phyloP scores from a whole-genome alignment of 2,888 invertebrate genomes.

The Rhabditoides inermis region DNA sequence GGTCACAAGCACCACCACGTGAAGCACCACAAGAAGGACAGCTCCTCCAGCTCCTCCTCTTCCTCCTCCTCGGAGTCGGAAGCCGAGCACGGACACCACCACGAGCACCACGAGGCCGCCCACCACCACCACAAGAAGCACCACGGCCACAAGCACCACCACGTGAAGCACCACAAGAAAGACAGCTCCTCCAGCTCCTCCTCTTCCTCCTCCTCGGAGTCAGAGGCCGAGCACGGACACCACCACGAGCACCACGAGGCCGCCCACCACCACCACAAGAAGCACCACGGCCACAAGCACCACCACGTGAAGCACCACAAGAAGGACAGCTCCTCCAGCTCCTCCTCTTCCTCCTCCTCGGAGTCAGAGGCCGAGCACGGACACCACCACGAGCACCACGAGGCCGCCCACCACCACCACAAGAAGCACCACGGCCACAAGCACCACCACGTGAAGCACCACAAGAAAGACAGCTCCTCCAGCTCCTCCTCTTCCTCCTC shows the following conservation, averaged over 20 bases:
- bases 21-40: too few relatives aligned
- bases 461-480: background rate
- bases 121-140: too few relatives aligned
- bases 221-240: background rate
- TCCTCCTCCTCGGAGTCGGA: too few relatives aligned
- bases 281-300: too few relatives aligned
- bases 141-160: too few relatives aligned
- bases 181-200: background rate
- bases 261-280: background rate
- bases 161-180: background rate
- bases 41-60: too few relatives aligned
- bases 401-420: background rate
- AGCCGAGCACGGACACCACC: too few relatives aligned
- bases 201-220: background rate
- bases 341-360: background rate
- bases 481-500: too few relatives aligned
- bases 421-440: background rate
- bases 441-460: background rate
- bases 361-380: too few relatives aligned
- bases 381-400: background rate
- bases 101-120: too few relatives aligned
- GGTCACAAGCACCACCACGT: background rate
- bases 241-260: background rate
- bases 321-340: background rate
- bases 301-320: conserved; percentile 1